phyloP scores from a whole-genome alignment of 2,113 vertebrate species.

The Ptilorrhoa leucosticta region DNA sequence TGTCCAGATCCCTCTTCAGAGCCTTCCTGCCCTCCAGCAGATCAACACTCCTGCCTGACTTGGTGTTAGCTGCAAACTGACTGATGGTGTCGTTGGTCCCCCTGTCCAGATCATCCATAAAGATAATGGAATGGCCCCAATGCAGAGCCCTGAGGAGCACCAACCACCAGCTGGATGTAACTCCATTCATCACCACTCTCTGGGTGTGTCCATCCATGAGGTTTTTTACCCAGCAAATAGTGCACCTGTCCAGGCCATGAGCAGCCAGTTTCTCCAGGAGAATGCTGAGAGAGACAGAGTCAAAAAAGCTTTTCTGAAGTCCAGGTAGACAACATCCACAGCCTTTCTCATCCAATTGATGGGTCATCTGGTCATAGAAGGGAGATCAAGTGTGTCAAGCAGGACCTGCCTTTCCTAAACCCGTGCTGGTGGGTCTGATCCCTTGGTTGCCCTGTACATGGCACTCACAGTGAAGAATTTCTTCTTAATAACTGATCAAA shows the following conservation, averaged over 20 bases:
- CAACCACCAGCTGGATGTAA: background rate
- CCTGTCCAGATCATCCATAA: background rate
- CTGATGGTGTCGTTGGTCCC: background rate
- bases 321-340: background rate
- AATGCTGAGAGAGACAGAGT: background rate
- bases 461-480: background rate
- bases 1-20: background rate
- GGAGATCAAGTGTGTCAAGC: background rate
- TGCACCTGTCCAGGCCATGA: background rate
- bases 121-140: background rate
- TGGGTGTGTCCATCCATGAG: accelerated
- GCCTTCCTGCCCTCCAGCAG: background rate
- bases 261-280: background rate
- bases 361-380: background rate
- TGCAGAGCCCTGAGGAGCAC: background rate
- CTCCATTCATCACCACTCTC: background rate
- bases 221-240: background rate
- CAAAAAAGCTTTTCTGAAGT: background rate
- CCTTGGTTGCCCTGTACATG: background rate
- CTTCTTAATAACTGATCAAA: background rate
- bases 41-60: background rate
- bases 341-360: background rate
- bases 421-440: background rate
- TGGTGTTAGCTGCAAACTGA: background rate
- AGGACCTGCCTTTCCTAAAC: background rate